Base-by-base conservation (phyloP, 2,797 vertebrate genomes). In the Gymnothorax javanicus region DNA sequence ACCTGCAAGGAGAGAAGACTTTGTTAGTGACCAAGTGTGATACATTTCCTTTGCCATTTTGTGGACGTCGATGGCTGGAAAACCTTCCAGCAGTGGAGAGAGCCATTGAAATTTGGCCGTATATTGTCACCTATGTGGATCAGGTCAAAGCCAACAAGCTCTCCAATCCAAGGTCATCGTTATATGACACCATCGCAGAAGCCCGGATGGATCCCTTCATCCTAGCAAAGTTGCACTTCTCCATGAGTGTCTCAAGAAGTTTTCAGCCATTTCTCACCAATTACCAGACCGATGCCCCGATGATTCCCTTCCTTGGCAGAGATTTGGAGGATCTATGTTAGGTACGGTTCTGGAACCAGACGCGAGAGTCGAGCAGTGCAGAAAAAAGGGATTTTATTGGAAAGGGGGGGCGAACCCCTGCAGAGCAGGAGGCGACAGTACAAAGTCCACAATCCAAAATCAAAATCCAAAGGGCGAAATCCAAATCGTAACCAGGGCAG, bases 111-210 rank as follows among this genome's bases (percentile, higher is more conserved):
- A 85, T 87, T 83, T 87, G 88, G 84, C 84, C 86, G 77, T 82
- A 11, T n/a, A 62, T 89, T 67, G 82, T 88, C 58, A 86, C 58
- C n/a, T 84, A 52, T 82, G 87, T 89, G 57, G 86, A 88, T 52
- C 86, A 82, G 17, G 86, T 90, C 4, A 87, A 90, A 84, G 15
- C 71, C 12, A 90, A 89, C 62, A 89, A 88, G 85, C 69, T 88
- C 50, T 77, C 85, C 75, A 86, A 86, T 27, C 85, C 43, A 85
- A 20, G 86, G 25, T 81, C 83, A 73, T 87, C n/a, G n/a, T n/a
- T n/a, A n/a, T n/a, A n/a, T n/a, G n/a, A n/a, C n/a, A n/a, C n/a
- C n/a, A n/a, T n/a, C 12, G 8, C 83, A 69, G 88, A 85, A 62
- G 88, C 88, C 82, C 20, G 25, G 13, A 87, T 87, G 85, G 82